Percentiles rank a stretch among this genome's conserved stretches.
These are phyloP conservation scores for Riparia riparia DNA, from an alignment of 2,113 vertebrate species.

Conservation along the genomic window DNA sequence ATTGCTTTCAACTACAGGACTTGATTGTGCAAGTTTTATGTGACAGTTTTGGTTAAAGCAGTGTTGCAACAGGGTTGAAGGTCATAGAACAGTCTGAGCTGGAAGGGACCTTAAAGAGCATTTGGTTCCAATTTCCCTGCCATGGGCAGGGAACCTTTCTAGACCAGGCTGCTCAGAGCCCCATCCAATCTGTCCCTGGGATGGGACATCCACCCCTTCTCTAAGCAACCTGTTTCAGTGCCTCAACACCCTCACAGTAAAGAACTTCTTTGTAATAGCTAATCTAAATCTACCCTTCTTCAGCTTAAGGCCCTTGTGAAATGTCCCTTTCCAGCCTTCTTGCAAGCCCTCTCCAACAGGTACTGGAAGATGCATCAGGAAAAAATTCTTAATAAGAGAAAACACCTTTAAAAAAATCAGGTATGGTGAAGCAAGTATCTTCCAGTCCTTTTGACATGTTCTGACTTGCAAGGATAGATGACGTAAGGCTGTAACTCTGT, in stretches of 20 bases:
- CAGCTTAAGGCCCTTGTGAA: not conserved
- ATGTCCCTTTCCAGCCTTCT: not conserved
- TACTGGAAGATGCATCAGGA: not conserved
- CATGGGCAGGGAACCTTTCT: not conserved
- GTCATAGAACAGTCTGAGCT: not conserved
- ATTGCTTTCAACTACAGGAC: not conserved
- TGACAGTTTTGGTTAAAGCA: not conserved
- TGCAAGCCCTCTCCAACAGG: not conserved
- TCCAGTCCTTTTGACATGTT: not conserved
- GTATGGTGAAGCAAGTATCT: not conserved
- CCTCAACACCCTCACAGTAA: not conserved
- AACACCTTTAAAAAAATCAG: rapidly evolving
- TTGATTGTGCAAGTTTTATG: not conserved
- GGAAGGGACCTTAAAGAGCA: not conserved
- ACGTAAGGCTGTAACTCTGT: rapidly evolving
- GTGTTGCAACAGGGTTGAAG: not conserved
- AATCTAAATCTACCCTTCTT: not conserved
- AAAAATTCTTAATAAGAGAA: not conserved
- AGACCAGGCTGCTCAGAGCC: not conserved
- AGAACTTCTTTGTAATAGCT: not conserved
- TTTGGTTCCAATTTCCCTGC: not conserved
- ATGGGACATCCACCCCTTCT: not conserved
- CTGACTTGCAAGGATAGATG: not conserved
- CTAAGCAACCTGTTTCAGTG: not conserved
- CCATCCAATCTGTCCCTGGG: not conserved